Percentiles rank a stretch among this genome's conserved stretches.
Conservation (phyloP, 2,797 vertebrate species). For the Nyctalus aviator region DNA sequence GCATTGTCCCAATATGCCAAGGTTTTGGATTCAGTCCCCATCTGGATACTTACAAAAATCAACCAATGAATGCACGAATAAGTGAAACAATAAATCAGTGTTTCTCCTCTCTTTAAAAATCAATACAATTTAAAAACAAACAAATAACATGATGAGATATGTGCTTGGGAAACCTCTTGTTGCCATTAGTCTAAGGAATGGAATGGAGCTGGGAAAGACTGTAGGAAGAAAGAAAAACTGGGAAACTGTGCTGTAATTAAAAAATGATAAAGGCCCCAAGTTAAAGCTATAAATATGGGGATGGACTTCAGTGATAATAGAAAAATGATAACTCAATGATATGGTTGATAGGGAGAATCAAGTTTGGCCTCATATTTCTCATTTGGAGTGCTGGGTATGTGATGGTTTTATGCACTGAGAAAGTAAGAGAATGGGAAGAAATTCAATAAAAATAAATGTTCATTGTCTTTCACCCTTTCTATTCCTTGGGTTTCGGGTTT, state of each 20-base stretch:
- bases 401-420: neutral
- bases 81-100: neutral
- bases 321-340: neutral
- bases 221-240: neutral
- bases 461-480: constrained; percentile 1
- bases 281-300: neutral
- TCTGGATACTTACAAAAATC: neutral
- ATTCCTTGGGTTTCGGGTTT: neutral
- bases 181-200: neutral
- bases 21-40: neutral
- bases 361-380: neutral
- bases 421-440: neutral
- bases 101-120: neutral
- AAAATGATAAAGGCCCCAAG: neutral
- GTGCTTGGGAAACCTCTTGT: neutral
- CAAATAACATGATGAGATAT: neutral
- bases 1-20: neutral
- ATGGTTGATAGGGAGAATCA: neutral
- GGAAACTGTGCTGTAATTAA: neutral
- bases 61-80: neutral
- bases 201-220: neutral
- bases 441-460: neutral
- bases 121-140: neutral
- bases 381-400: neutral
- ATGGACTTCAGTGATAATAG: neutral